phyloP scores from a whole-genome alignment of 2,797 vertebrate species.

The Spinibarbus caldwelli region DNA sequence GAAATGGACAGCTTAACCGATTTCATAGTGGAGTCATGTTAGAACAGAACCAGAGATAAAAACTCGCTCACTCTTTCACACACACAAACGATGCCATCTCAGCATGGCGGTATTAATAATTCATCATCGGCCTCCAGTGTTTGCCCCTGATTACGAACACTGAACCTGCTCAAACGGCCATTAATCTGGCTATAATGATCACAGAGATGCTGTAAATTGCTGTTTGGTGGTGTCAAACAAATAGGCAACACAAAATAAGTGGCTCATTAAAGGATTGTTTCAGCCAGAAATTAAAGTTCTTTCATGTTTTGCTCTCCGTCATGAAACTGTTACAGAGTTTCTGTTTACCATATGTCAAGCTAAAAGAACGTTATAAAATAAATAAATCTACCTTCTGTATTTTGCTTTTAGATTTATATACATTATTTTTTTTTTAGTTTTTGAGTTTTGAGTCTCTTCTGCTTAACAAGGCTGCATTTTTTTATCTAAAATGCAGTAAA shows the following conservation, averaged over 20 bases:
- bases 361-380: background rate
- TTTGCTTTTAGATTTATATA: background rate
- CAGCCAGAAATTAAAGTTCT: background rate
- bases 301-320: background rate
- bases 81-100: constrained; percentile 35
- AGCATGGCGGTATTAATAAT: constrained; percentile 56
- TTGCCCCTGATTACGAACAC: constrained; percentile 43
- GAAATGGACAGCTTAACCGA: constrained; percentile 23
- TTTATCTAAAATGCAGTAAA: background rate
- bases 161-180: constrained; percentile 8
- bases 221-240: background rate
- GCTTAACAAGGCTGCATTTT: background rate
- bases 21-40: constrained; percentile 39
- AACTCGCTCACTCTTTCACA: constrained; percentile 6
- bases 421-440: too few relatives aligned
- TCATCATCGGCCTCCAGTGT: constrained; percentile 47
- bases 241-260: background rate
- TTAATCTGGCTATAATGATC: constrained; percentile 26
- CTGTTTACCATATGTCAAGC: too few relatives aligned
- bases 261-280: background rate
- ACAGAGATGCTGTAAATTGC: background rate
- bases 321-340: background rate
- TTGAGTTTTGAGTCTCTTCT: too few relatives aligned
- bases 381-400: background rate
- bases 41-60: constrained; percentile 27